A percentile compares a stretch with the other conserved stretches of the same genome.
Evolutionary conservation across 2,888 invertebrate species (phyloP).

Genomic region (Bhutanitis thaidina): DNA sequence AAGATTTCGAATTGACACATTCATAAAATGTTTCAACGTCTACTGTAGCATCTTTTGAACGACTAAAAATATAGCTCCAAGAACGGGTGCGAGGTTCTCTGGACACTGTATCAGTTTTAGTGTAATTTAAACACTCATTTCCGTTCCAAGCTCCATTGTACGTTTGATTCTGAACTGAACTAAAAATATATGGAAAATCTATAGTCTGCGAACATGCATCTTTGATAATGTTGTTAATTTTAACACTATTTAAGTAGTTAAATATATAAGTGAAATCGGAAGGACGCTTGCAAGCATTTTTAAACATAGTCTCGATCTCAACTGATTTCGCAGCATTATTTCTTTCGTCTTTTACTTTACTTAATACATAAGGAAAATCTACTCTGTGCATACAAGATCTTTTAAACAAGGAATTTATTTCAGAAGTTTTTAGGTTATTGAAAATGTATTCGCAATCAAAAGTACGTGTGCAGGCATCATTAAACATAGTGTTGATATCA

Average conservation of each 20-base stretch:
- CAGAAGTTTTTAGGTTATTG: slow-evolving; percentile 4
- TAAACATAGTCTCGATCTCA: slow-evolving; percentile 17
- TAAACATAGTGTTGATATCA: slow-evolving; percentile 10
- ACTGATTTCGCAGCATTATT: background rate
- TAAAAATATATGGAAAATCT: background rate
- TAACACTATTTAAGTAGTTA: slow-evolving; percentile 3
- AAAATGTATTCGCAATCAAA: slow-evolving; percentile 13
- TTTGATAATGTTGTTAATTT: slow-evolving; percentile 10
- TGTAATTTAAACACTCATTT: too few relatives aligned
- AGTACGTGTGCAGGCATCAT: slow-evolving; percentile 8
- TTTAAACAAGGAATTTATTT: slow-evolving; percentile 13
- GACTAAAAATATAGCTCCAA: slow-evolving; percentile 3
- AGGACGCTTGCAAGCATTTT: slow-evolving; percentile 7
- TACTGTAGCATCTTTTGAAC: background rate
- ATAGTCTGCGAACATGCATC: background rate
- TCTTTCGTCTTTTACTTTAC: background rate
- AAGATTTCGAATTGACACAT: background rate
- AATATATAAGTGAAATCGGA: slow-evolving; percentile 8
- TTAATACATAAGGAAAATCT: slow-evolving; percentile 13
- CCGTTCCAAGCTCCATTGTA: too few relatives aligned
- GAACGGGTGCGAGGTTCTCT: too few relatives aligned
- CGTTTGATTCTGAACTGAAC: too few relatives aligned
- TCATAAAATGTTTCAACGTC: background rate
- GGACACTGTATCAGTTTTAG: too few relatives aligned
- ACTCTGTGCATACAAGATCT: slow-evolving; percentile 3